Percentiles rank a stretch among this genome's conserved stretches.
phyloP scores from a whole-genome alignment of 92 coral and sea anemone genomes.

The Porites lobata region DNA sequence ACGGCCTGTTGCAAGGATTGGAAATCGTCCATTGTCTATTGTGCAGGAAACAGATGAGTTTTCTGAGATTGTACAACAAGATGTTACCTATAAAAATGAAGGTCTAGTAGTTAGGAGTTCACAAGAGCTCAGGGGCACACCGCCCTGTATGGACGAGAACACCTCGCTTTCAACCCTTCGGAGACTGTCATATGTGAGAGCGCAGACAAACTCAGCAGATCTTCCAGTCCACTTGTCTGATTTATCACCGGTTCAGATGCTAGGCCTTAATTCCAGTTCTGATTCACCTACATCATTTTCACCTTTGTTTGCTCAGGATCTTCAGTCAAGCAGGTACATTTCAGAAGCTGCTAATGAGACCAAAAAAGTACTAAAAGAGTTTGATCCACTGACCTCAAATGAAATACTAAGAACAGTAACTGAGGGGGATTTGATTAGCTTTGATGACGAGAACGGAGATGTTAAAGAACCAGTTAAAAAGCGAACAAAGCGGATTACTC shows the following conservation, averaged over 20 bases:
- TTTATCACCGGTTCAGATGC: slow-evolving; percentile 6
- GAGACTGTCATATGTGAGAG: slow-evolving; percentile 92
- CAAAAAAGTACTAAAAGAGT: slow-evolving; percentile 28
- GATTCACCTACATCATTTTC: slow-evolving; percentile 20
- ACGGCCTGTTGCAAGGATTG: slow-evolving; percentile 33
- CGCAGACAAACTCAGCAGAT: slow-evolving; percentile 83
- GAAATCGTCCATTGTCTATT: slow-evolving; percentile 78
- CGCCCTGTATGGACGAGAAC: slow-evolving; percentile 52
- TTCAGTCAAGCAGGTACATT: neutral
- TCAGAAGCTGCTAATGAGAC: slow-evolving; percentile 3
- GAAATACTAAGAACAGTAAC: slow-evolving; percentile 46
- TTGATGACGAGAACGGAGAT: slow-evolving; percentile 72
- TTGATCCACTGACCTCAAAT: slow-evolving; percentile 44
- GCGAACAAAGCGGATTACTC: slow-evolving; percentile 74
- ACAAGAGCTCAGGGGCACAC: slow-evolving; percentile 46
- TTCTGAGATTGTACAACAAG: slow-evolving; percentile 35
- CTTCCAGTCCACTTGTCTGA: slow-evolving; percentile 54
- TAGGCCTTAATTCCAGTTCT: slow-evolving; percentile 26
- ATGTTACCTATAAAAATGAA: slow-evolving; percentile 33
- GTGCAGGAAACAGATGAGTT: slow-evolving; percentile 83
- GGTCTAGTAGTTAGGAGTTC: slow-evolving; percentile 37
- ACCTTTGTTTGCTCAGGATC: neutral
- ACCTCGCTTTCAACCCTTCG: slow-evolving; percentile 71
- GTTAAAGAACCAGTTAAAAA: slow-evolving; percentile 68
- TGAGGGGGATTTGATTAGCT: slow-evolving; percentile 74